Evolutionary conservation across 1,140 invertebrate genomes (phyloP).

Genomic region (Pseudomyrmex pallidus): DNA sequence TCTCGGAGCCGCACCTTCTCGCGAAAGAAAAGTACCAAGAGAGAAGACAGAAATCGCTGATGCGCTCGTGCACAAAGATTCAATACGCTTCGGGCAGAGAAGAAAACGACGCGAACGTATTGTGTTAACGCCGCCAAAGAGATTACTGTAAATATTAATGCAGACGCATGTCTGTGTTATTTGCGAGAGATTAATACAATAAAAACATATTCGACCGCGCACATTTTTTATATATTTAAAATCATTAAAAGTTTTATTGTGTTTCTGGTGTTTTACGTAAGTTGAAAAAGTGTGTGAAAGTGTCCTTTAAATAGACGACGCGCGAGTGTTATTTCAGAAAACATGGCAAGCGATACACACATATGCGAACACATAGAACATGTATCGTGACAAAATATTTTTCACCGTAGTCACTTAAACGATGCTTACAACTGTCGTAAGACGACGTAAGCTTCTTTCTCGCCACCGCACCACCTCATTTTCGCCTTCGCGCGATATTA

Average conservation of each 20-base stretch:
- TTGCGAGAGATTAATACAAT: not conserved
- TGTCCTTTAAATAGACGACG: slow-evolving; percentile 6
- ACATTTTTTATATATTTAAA: not conserved
- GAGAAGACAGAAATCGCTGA: slow-evolving; percentile 66
- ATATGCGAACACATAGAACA: not conserved
- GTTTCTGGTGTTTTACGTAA: not conserved
- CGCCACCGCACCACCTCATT: slow-evolving; percentile 15
- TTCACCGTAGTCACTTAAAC: slow-evolving; percentile 50
- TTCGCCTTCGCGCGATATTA: slow-evolving; percentile 26
- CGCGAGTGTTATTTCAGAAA: slow-evolving; percentile 31
- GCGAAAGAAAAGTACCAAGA: slow-evolving; percentile 55
- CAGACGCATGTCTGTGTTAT: not conserved
- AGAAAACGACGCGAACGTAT: not conserved
- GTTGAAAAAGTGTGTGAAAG: not conserved
- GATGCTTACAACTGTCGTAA: slow-evolving; percentile 31
- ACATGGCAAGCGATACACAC: slow-evolving; percentile 2
- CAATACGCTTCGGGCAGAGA: not conserved
- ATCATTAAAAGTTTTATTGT: slow-evolving; percentile 13
- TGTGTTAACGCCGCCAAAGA: not conserved
- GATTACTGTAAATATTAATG: not conserved
- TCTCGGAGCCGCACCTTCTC: slow-evolving; percentile 70
- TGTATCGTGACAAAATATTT: slow-evolving; percentile 56
- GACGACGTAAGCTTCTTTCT: slow-evolving; percentile 41
- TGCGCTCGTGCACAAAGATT: slow-evolving; percentile 43
- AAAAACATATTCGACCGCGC: not conserved